These are phyloP conservation scores for Volucella inanis DNA, from an alignment of 2,888 invertebrate species.

Conservation along the genomic window DNA sequence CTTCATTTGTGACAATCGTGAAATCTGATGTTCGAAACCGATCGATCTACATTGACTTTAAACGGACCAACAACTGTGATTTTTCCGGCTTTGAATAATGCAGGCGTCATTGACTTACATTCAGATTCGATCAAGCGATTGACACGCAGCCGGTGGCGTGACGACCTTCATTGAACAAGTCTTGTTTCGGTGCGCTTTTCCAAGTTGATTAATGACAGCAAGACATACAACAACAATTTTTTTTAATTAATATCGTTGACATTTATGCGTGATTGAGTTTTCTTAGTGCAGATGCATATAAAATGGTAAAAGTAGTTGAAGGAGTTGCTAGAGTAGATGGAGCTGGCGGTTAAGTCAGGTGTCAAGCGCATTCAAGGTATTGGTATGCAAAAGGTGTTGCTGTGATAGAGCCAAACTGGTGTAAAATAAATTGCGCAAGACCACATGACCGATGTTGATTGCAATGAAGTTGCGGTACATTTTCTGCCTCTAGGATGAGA, in stretches of 20 bases:
- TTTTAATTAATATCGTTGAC: slow-evolving; percentile 21
- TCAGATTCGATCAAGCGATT: slow-evolving; percentile 15
- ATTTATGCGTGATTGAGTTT: slow-evolving; percentile 17
- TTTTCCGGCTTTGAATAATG: slow-evolving; percentile 6
- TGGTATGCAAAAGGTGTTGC: slow-evolving; percentile 26
- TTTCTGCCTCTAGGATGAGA: background rate
- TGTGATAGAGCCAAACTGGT: background rate
- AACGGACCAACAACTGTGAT: background rate
- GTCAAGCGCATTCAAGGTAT: slow-evolving; percentile 13
- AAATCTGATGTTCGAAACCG: background rate
- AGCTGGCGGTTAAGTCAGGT: slow-evolving; percentile 6
- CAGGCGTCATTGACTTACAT: slow-evolving; percentile 50
- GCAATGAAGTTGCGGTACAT: background rate
- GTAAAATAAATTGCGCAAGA: background rate
- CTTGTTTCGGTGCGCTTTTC: no score
- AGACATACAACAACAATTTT: background rate
- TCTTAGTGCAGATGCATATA: slow-evolving; percentile 9
- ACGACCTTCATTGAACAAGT: slow-evolving; percentile 21
- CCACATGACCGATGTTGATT: background rate
- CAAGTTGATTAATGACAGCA: background rate
- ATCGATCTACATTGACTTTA: background rate
- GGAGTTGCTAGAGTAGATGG: no score
- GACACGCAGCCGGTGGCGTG: slow-evolving; percentile 1
- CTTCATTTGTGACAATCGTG: no score
- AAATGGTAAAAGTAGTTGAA: background rate